phyloP scores from a whole-genome alignment of 2,113 vertebrate genomes.

The Glaucidium brasilianum region DNA sequence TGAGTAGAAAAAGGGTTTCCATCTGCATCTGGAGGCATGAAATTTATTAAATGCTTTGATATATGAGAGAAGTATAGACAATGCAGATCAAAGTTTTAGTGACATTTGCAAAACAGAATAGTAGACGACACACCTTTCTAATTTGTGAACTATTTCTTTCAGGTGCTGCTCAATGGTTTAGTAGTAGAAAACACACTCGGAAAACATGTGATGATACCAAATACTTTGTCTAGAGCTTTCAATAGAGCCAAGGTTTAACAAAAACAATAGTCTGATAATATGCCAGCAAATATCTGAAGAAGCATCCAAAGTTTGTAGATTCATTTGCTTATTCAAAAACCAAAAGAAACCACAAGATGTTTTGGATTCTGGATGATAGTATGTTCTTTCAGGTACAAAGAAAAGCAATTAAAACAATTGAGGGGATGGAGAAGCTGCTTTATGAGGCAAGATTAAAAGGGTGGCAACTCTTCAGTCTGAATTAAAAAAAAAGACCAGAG shows the following conservation, averaged over 20 bases:
- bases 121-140: background rate
- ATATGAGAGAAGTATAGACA: background rate
- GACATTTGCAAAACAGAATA: background rate
- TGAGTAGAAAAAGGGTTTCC: background rate
- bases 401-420: background rate
- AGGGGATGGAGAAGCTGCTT: background rate
- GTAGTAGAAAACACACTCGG: background rate
- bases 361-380: background rate
- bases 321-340: background rate
- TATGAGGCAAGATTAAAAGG: background rate
- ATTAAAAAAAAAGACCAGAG: background rate
- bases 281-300: background rate
- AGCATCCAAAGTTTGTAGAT: background rate
- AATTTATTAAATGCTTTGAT: background rate
- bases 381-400: background rate
- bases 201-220: background rate
- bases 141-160: background rate
- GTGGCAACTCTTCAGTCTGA: background rate
- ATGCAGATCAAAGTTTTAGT: background rate
- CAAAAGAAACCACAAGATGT: background rate
- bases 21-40: background rate
- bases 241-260: background rate
- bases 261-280: background rate
- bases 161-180: background rate
- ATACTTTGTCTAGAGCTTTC: background rate